Evolutionary conservation across 2,113 vertebrate genomes (phyloP), one percentile per base, ranked within the genome.

Genomic region (Hippocampus zosterae): DNA sequence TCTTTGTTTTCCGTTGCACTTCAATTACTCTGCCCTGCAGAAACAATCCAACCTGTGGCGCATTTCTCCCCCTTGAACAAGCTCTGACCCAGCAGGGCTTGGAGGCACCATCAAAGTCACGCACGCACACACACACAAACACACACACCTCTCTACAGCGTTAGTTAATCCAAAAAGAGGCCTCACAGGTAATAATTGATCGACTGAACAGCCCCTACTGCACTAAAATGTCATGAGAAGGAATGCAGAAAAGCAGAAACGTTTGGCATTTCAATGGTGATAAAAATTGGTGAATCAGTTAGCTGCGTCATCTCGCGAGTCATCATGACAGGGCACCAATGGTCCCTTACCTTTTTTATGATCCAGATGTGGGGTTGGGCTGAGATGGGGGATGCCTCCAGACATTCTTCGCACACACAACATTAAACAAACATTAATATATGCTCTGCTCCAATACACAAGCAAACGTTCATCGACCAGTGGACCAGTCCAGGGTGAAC

Each of bases 11-110:
- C 10, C 57, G n/a, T 37, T 46, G 42, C 63, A 27, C 63, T 46
- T 65, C 63, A 65, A 27, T 65, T 23, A 65, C 42, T 27, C 37
- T 64, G 11, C 63, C 63, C 63, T 46, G 42, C 42, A 65, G 63
- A 46, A 46, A 46, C 41, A 63, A 63, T 63, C 12, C 37, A 63
- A 42, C 21, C 37, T 40, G 19, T 10, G 16, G 15, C 27, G 7
- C 57, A 18, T 33, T 60, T 33, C 16, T 15, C 61, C 61, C 37
- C 40, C 6, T 46, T 46, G 12, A 65, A 65, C 37, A 46, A 65
- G 63, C 63, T 46, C 13, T 44, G 23, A 16, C 63, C 15, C 42
- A 65, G 63, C 63, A 65, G 42, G 42, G 23, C 41, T 65, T 65
- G 63, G 63, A 46, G 42, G 42, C 63, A 21, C n/a, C n/a, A 64